Evolutionary conservation across 2,113 vertebrate species (phyloP).

Genomic region (Otolemur garnettii): DNA sequence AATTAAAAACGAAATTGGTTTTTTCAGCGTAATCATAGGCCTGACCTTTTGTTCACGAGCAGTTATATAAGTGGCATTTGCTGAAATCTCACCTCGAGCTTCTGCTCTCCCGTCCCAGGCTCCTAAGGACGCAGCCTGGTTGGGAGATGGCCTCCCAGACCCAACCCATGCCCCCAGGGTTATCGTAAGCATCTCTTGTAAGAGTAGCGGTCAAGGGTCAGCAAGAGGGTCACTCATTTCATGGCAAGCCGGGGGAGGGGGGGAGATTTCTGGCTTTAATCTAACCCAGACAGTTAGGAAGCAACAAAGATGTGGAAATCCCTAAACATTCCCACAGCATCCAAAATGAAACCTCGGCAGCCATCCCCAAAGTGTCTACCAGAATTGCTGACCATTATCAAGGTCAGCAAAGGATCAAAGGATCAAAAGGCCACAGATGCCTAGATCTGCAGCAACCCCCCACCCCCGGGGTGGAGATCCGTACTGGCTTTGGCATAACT

Average conservation of each 20-base stretch:
- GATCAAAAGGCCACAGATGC: neutral
- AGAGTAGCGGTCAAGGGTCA: neutral
- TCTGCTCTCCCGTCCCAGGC: neutral
- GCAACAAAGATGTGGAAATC: neutral
- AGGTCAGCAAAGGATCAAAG: too few relatives aligned
- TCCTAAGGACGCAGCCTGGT: neutral
- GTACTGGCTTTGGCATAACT: neutral
- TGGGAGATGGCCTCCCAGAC: neutral
- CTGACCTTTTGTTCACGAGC: constrained; percentile 47
- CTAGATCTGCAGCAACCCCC: too few relatives aligned
- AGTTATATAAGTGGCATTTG: constrained; percentile 40
- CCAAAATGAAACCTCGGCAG: neutral
- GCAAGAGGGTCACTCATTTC: neutral
- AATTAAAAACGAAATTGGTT: constrained; percentile 72
- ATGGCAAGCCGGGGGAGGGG: accelerated
- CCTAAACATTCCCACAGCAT: neutral
- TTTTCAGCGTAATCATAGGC: constrained; percentile 52
- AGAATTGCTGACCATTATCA: accelerated
- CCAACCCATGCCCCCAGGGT: neutral
- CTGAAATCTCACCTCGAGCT: neutral
- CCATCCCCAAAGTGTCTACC: accelerated
- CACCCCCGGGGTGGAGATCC: neutral
- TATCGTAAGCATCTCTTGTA: neutral
- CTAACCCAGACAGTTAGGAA: neutral
- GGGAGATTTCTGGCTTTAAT: neutral